Base-by-base conservation (phyloP, 1,140 invertebrate genomes). In the Onthophagus taurus region DNA sequence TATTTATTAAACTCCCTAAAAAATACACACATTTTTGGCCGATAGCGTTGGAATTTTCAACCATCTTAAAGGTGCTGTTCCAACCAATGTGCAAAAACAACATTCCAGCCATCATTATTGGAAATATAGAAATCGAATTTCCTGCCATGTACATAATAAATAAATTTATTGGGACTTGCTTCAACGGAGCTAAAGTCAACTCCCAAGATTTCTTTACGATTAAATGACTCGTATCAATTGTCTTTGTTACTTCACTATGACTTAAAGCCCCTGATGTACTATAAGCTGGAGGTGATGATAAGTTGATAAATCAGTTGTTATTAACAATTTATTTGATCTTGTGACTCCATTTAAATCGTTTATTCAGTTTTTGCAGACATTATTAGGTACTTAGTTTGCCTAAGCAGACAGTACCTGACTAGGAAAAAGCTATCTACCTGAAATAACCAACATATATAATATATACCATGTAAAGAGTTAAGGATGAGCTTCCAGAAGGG, bases 31-130 rank as follows among this genome's bases (percentile, higher is more conserved):
- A 77, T 59, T 97, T 97, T 69, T 99, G 96, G 4, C 80, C 80
- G 42, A 77, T 73, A 11, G 88, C 85, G 64, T 93, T 89, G 17
- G 81, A 81, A n/a, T 92, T 92, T 72, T 97, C 92, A 45, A 97
- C 90, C 68, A 91, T 83, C 70, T 95, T 95, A 57, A 97, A 97
- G 34, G 91, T 91, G 49, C 83, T 79, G 61, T 90, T 85, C 42
- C 91, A 83, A 2, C 87, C 73, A 11, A 94, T 94, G 51, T 92
- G 72, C 46, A 97, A 84, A 49, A 97, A 87, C 62, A 98, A 78
- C 96, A 99, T 99, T 24, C 92, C 92, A 13, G 99, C 91, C 95
- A 99, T 99, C 96, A 99, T 99, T n/a, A 99, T 98, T 2, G 96
- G 96, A 60, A 99, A 98, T 51, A 99, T 97, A 0, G 93, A 97